These are phyloP conservation scores for Bostrychus sinensis DNA, from an alignment of 2,113 vertebrate species.

Conservation along the genomic window DNA sequence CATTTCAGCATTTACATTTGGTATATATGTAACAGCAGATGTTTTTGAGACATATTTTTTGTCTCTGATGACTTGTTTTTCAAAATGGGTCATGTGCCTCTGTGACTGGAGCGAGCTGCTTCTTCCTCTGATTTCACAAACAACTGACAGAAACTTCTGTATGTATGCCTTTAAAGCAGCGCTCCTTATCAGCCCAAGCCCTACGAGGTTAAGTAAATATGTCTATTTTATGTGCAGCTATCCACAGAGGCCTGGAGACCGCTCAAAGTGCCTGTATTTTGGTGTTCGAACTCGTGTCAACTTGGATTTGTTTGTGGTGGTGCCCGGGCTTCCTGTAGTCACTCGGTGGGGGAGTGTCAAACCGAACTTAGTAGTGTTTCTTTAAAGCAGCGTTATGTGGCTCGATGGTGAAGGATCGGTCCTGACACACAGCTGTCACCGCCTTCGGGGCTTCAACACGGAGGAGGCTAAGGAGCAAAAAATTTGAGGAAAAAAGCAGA, in stretches of 20 bases:
- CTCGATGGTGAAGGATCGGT: conserved; percentile 47
- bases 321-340: conserved; percentile 29
- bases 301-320: conserved; percentile 44
- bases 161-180: conserved; percentile 53
- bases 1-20: neutral
- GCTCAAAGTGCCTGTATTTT: conserved; percentile 41
- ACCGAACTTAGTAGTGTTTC: conserved; percentile 35
- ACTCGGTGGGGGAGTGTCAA: conserved; percentile 48
- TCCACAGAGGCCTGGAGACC: conserved; percentile 1
- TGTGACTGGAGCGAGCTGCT: conserved; percentile 39
- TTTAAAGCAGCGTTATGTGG: conserved; percentile 30
- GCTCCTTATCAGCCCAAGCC: conserved; percentile 57
- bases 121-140: conserved; percentile 71
- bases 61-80: conserved; percentile 36
- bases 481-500: conserved; percentile 22
- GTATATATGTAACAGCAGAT: neutral
- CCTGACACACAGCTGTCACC: conserved; percentile 50
- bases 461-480: conserved; percentile 35
- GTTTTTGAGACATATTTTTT: conserved; percentile 3
- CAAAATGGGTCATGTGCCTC: conserved; percentile 75
- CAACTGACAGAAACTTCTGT: conserved; percentile 53
- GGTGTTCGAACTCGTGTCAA: conserved; percentile 45
- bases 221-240: conserved; percentile 58
- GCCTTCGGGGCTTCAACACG: conserved; percentile 41
- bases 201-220: conserved; percentile 67